Evolutionary conservation across 2,113 vertebrate species (phyloP).

Genomic region (Strix aluco): DNA sequence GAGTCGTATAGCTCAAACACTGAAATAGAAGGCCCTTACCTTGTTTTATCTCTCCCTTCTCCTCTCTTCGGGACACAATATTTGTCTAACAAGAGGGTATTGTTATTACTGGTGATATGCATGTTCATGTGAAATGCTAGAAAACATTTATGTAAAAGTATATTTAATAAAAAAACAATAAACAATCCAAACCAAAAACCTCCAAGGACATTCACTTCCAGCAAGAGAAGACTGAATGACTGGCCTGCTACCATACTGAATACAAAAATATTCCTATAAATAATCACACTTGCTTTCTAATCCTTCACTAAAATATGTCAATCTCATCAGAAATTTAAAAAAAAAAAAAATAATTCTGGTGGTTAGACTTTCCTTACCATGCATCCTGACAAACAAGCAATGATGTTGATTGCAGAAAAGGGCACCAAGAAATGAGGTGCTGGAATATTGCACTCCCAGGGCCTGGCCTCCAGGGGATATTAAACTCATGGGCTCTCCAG

Average conservation of each 20-base stretch:
- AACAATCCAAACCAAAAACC: background rate
- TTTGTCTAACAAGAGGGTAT: background rate
- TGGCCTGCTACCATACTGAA: background rate
- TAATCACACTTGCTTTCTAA: background rate
- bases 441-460: background rate
- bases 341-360: background rate
- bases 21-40: background rate
- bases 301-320: background rate
- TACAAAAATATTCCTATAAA: background rate
- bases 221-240: background rate
- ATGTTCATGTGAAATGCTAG: background rate
- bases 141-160: background rate
- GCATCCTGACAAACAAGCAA: background rate
- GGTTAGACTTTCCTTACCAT: background rate
- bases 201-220: background rate
- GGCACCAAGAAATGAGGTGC: background rate
- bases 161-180: background rate
- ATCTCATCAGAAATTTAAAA: background rate
- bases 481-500: fast-evolving
- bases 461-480: background rate
- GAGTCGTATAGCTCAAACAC: background rate
- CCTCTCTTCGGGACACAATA: background rate
- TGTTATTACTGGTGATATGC: background rate
- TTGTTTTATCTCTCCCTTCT: background rate
- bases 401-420: background rate